phyloP scores from a whole-genome alignment of 1,140 invertebrate genomes.

The Aphaenogaster floridana region DNA sequence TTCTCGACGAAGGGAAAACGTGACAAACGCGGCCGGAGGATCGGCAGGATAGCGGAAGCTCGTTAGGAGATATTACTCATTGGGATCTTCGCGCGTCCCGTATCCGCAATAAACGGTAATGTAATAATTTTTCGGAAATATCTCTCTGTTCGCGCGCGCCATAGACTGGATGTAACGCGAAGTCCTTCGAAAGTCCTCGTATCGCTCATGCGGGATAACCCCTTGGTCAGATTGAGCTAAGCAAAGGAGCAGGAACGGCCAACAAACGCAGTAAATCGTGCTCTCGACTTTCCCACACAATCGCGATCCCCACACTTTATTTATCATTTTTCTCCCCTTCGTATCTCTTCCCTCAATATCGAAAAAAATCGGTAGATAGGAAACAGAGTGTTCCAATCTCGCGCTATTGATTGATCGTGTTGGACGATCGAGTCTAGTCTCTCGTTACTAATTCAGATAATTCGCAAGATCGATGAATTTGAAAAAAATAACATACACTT shows the following conservation, averaged over 20 bases:
- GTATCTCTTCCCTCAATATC: constrained; percentile 20
- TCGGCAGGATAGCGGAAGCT: constrained; percentile 13
- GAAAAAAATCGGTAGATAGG: background rate
- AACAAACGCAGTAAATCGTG: constrained; percentile 22
- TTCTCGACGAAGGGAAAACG: background rate
- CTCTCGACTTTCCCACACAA: constrained; percentile 49
- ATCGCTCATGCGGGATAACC: constrained; percentile 48
- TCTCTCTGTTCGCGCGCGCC: background rate
- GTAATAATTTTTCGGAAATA: constrained; percentile 2
- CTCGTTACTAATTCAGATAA: background rate
- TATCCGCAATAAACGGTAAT: background rate
- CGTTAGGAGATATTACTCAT: constrained; percentile 9
- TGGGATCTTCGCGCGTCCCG: constrained; percentile 6
- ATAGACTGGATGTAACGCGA: constrained; percentile 26
- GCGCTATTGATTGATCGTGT: background rate
- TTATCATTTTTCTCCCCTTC: constrained; percentile 1
- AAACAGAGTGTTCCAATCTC: background rate
- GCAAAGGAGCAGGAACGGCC: constrained; percentile 19
- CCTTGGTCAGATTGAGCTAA: constrained; percentile 47
- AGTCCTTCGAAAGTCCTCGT: constrained; percentile 57
- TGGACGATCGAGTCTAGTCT: background rate
- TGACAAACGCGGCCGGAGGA: background rate
- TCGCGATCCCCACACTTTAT: constrained; percentile 4
- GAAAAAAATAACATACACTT: background rate
- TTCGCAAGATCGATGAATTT: background rate